Base-by-base conservation (phyloP, 92 coral and sea anemone species). In the Zoanthus solanderi region DNA sequence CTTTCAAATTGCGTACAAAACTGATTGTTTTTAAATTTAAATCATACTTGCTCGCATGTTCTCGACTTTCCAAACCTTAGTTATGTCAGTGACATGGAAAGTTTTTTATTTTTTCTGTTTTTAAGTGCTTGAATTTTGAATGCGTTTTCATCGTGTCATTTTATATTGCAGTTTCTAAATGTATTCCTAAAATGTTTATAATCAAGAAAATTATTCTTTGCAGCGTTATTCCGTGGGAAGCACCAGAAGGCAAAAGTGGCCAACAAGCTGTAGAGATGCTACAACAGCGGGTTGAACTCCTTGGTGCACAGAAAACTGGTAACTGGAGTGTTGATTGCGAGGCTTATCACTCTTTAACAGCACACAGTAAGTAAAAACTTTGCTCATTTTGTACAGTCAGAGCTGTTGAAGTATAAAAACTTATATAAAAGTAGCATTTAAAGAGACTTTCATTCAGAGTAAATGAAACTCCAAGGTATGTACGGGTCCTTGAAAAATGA, bases 261-360 rank as follows among this genome's bases (percentile, higher is more conserved):
- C 97, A 97, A 69, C 99, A 95, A 77, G 91, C 91, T 4, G 97
- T 95, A 9, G 99, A 97, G 77, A 87, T 87, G 61, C 85, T 97
- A 29, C 98, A 93, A 58, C 96, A 94, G 57, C 90, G 96, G 61
- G 96, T 94, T 3, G 99, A 97, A 72, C 74, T 95, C 16, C 88
- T 96, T 71, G 99, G 99, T 72, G 99, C 99, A 7, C 91, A 87
- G 46, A 95, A 91, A 85, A 89, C 97, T 23, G 96, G 97, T 14
- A 94, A 91, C 68, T 97, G 99, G 99, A 90, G 92, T 75, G 92
- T 97, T 17, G 98, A 95, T 74, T 95, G 99, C 72, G 99, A 97
- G 71, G 92, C 98, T 9, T 97, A 95, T 63, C 97, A 95, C 73
- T 88, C 98, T 6, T 92, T 92, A 13, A 71, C 94, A 2, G 76